Percentiles rank a stretch among this genome's conserved stretches.
phyloP scores from a whole-genome alignment of 2,797 vertebrate genomes.

The Spheniscus humboldti region DNA sequence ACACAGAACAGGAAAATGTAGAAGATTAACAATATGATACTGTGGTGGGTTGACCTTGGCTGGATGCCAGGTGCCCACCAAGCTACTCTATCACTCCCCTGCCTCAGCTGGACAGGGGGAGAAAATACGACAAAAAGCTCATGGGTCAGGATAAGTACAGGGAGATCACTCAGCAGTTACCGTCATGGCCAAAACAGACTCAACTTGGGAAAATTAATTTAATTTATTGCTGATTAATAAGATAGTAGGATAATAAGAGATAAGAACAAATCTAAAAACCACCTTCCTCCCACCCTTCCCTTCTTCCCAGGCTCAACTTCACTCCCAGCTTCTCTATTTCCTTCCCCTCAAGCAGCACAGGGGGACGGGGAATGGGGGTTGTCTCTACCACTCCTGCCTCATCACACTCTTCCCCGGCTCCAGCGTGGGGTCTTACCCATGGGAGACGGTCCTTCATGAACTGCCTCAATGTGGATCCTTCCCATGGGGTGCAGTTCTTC shows the following conservation, averaged over 20 bases:
- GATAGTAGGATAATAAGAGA: not conserved
- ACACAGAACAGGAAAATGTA: not conserved
- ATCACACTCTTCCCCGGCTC: not conserved
- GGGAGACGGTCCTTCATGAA: not conserved
- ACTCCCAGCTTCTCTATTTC: fast-evolving
- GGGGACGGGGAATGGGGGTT: fast-evolving
- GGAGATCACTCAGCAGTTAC: not conserved
- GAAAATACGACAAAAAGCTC: not conserved
- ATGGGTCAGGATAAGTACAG: not conserved
- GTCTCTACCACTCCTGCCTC: fast-evolving
- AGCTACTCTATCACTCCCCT: fast-evolving
- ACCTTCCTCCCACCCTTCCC: not conserved
- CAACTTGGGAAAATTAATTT: not conserved
- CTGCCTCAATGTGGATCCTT: not conserved
- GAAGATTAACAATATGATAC: not conserved
- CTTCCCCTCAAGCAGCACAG: fast-evolving
- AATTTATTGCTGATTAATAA: not conserved
- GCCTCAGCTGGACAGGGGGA: not conserved
- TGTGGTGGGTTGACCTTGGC: not conserved
- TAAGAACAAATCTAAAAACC: not conserved
- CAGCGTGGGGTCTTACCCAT: not conserved
- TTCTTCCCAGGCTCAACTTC: not conserved
- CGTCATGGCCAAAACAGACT: not conserved
- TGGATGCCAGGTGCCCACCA: not conserved
- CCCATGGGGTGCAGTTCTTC: not conserved